Conservation (phyloP, 2,888 invertebrate genomes). For the Vesta saturnalis region DNA sequence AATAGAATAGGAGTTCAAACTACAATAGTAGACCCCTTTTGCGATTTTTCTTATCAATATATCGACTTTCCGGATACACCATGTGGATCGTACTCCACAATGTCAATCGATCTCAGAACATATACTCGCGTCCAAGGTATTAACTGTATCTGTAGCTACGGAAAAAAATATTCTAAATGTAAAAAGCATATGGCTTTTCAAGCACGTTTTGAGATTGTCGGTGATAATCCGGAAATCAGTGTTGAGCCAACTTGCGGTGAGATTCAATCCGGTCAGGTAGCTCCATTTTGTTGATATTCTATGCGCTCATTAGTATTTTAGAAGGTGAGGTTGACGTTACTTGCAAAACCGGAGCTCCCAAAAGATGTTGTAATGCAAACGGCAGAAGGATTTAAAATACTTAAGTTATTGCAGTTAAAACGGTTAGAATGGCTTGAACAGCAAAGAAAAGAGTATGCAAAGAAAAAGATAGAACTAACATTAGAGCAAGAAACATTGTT, state of each 20-base stretch:
- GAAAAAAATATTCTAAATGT: constrained; percentile 15
- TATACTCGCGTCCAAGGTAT: constrained; percentile 22
- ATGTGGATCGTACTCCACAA: constrained; percentile 49
- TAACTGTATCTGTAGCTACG: constrained; percentile 39
- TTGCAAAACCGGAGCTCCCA: constrained; percentile 45
- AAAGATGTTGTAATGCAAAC: constrained; percentile 40
- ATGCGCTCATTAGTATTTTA: constrained; percentile 21
- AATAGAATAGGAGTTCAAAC: constrained; percentile 39
- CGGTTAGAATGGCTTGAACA: constrained; percentile 21
- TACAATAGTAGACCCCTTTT: constrained; percentile 39
- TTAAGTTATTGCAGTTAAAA: constrained; percentile 38
- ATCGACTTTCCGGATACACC: constrained; percentile 50
- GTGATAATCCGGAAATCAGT: constrained; percentile 41
- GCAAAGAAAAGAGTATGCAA: constrained; percentile 20
- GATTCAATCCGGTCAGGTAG: constrained; percentile 41
- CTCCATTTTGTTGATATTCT: too few relatives aligned
- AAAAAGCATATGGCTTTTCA: constrained; percentile 25
- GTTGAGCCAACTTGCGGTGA: constrained; percentile 48
- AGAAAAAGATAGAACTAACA: too few relatives aligned
- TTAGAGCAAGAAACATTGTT: neutral
- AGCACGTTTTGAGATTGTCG: constrained; percentile 46
- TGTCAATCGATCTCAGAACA: constrained; percentile 41
- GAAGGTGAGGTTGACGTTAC: constrained; percentile 40
- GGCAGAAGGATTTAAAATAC: constrained; percentile 39
- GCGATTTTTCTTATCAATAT: constrained; percentile 45